These are phyloP conservation scores for Drosophila pseudotalamancana DNA, from an alignment of 2,888 invertebrate genomes.

Conservation along the genomic window DNA sequence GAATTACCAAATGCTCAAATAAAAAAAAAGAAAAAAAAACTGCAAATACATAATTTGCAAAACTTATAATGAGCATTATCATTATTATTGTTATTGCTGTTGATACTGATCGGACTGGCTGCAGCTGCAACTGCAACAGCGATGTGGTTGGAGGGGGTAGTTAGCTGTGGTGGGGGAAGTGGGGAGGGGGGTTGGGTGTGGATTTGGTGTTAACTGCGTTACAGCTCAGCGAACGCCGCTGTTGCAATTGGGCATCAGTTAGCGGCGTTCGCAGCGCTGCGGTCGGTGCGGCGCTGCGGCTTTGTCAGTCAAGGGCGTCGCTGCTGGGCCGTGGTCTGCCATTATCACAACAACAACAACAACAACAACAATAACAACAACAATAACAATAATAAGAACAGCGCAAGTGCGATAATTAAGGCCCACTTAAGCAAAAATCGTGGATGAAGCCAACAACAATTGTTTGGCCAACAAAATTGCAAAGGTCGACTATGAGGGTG, in stretches of 20 bases:
- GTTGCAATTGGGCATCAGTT: slow-evolving; percentile 37
- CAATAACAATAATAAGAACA: slow-evolving; percentile 9
- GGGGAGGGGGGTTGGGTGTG: too few relatives aligned
- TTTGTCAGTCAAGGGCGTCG: slow-evolving; percentile 69
- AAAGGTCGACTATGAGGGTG: neutral
- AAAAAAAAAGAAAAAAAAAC: too few relatives aligned
- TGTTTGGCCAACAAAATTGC: neutral
- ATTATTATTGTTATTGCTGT: slow-evolving; percentile 35
- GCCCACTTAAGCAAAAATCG: slow-evolving; percentile 14
- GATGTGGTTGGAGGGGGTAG: neutral
- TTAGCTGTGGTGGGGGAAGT: neutral
- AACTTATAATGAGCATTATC: slow-evolving; percentile 30
- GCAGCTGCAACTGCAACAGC: slow-evolving; percentile 16
- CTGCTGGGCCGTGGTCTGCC: slow-evolving; percentile 41
- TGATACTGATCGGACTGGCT: slow-evolving; percentile 10
- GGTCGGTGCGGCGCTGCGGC: slow-evolving; percentile 60
- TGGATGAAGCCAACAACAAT: slow-evolving; percentile 20
- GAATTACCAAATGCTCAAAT: slow-evolving; percentile 62
- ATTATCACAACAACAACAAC: slow-evolving; percentile 21
- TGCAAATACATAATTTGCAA: slow-evolving; percentile 2
- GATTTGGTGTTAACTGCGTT: slow-evolving; percentile 38
- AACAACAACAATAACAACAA: slow-evolving; percentile 6
- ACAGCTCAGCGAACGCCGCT: slow-evolving; percentile 49
- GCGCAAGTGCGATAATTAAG: slow-evolving; percentile 44
- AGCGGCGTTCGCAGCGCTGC: slow-evolving; percentile 37